Evolutionary conservation across 2,888 invertebrate species (phyloP), one percentile per base, ranked within the genome.

Genomic region (Serrognathus titanus): DNA sequence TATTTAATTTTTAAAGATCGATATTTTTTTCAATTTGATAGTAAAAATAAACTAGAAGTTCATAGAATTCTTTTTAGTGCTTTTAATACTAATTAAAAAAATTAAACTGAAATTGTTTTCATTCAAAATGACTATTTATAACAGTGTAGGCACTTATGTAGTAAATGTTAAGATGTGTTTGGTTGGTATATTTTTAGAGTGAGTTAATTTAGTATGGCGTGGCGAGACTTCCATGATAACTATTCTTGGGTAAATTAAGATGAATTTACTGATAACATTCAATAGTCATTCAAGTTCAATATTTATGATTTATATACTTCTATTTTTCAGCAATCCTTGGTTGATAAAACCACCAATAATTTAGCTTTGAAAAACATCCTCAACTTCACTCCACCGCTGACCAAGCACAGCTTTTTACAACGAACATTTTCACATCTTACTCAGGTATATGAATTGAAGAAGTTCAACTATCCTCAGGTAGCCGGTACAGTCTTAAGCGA

Each of bases 391-490:
- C 75, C 83, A 62, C 75, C 83, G 73, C 77, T 81, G 67, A 74
- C 79, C 57, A 76, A 83, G 69, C 78, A 85, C 66, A 83, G 83
- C 46, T 79, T 84, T 6, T 77, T 88, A 48, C 83, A 84, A 57
- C 71, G 82, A 56, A 77, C 82, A 69, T 80, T 88, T 67, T 81
- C 87, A 75, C 83, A 88, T 75, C 70, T 90, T 62, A 82, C 85
- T 4, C 87, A 90, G 71, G 84, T 87, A 50, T 81, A 82, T 69
- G 82, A 84, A 51, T 81, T 87, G 55, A 82, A 83, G 67, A 85
- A 82, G 56, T 90, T 85, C 69, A 79, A 84, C 50, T 92, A 87
- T 74, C 86, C 87, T 47, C 86, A 86, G 69, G 80, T 90, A 55
- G 83, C 84, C 48, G 76, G 79, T 53, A 69, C 74, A 36, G 82